Evolutionary conservation across 2,797 vertebrate species (phyloP).

Genomic region (Muraenolepis orangiensis): DNA sequence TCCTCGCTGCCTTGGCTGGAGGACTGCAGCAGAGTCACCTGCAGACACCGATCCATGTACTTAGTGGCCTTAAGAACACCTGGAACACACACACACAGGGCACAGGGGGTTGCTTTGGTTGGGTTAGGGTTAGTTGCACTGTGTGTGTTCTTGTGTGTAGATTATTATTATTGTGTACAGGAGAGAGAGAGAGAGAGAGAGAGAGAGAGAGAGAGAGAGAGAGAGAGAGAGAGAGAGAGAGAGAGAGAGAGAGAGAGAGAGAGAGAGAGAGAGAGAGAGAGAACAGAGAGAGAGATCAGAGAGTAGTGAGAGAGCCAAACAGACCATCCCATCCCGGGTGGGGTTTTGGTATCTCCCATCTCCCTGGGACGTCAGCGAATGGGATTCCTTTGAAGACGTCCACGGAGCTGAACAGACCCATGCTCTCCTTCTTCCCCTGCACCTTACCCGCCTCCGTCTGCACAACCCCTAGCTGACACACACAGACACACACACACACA

Average conservation of each 20-base stretch:
- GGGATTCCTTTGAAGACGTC: slow-evolving; percentile 87
- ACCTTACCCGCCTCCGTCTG: slow-evolving; percentile 80
- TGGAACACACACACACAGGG: slow-evolving; percentile 16
- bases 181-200: not conserved
- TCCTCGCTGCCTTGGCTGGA: slow-evolving; percentile 71
- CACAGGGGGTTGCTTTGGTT: too few species aligned
- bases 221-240: not conserved
- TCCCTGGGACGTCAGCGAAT: slow-evolving; percentile 76
- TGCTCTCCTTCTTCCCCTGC: slow-evolving; percentile 70
- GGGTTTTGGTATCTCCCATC: slow-evolving; percentile 75
- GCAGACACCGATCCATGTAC: slow-evolving; percentile 74
- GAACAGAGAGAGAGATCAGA: not conserved
- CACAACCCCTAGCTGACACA: slow-evolving; percentile 78
- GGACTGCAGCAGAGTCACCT: slow-evolving; percentile 71
- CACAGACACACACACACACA: slow-evolving; percentile 14
- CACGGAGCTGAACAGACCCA: slow-evolving; percentile 60
- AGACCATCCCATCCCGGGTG: slow-evolving; percentile 84
- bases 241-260: not conserved
- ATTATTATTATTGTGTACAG: not conserved
- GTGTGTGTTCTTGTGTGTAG: not conserved
- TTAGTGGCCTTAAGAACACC: slow-evolving; percentile 58
- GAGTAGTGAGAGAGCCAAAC: slow-evolving; percentile 56
- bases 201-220: rapidly evolving
- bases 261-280: not conserved
- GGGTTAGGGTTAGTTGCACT: not conserved